Base-by-base conservation (phyloP, 2,797 vertebrate genomes). In the Nannoperca australis region DNA sequence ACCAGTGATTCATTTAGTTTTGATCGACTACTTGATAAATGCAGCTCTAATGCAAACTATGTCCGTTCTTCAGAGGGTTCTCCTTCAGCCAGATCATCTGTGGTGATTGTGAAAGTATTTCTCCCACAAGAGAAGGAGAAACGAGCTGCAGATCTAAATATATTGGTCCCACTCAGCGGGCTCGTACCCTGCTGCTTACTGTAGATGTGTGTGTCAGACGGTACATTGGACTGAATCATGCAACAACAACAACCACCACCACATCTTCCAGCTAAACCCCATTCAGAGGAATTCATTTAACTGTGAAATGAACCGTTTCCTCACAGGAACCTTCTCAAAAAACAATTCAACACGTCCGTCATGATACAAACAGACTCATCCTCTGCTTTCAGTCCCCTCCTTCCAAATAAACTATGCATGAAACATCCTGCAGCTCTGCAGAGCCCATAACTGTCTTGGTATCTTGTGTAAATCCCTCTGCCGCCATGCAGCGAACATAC, bases 391-490 rank as follows among this genome's bases (percentile, higher is more conserved):
- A 34, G 59, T 54, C 66, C 3, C 18, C 11, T 2, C n/a, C 63
- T 55, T 67, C 30, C 27, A 59, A 72, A 58, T 64, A 55, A 10
- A 30, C 40, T 3, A 0, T n/a, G 59, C 6, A 20, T 40, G 60
- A 74, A 47, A 61, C 54, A 76, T 22, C 61, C 51, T 62, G 45
- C 70, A 66, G 50, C 32, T 68, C 65, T 38, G 50, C 55, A 65
- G 75, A 55, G 59, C 13, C 64, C 40, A 81, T 80, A 82, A 88
- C 82, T 76, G 70, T 81, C 79, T 74, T 27, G 62, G 75, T 60
- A 44, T 73, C 73, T 71, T 66, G 53, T 8, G 68, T 80, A 78
- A 87, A 86, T 84, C 85, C 77, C 61, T 77, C 11, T 1, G 68
- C 74, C 36, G 5, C 70, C 82, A 84, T 34, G 67, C 79, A 55